Evolutionary conservation across 2,797 vertebrate genomes (phyloP), one percentile per base, ranked within the genome.

Genomic region (Sebastes paucispinis): DNA sequence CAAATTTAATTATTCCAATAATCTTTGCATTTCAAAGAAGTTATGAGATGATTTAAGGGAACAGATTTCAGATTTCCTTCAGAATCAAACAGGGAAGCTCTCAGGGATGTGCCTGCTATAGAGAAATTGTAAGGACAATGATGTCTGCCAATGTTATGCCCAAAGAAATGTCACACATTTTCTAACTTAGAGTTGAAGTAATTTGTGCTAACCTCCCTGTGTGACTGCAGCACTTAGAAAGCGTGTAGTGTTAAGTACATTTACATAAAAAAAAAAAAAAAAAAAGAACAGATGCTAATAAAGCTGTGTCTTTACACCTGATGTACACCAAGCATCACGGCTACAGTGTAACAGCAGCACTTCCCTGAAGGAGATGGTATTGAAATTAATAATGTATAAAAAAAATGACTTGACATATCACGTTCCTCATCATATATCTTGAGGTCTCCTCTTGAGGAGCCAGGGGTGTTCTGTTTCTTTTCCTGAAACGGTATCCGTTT

Each of bases 361-460:
- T 32, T 14, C 8, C 13, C 27, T 27, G 5, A n/a, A 20, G 29
- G n/a, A 9, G n/a, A 7, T 25, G 16, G 1, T n/a, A 43, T 22
- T 29, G 43, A 18, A 0, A 47, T 16, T 3, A 36, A 43, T 47
- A 47, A 47, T 47, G 0, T 47, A 47, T 18, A 0, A 6, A 47
- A 0, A 47, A 47, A 43, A 18, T 47, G 6, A 18, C 14, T 47
- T 47, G 43, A 47, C 14, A 47, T 47, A 47, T 47, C 43, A 16
- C 0, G 6, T 47, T 47, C 14, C 6, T 47, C 14, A 39, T 39
- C 36, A 39, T 39, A 14, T 39, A 0, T 0, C 43, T 47, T 47
- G 43, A 47, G 43, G 43, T 47, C 14, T 47, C 43, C 43, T 47
- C 14, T 47, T 47, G 43, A 16, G 43, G 43, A 47, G 6, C 14